phyloP scores from a whole-genome alignment of 2,797 vertebrate genomes.

The Spheniscus humboldti region DNA sequence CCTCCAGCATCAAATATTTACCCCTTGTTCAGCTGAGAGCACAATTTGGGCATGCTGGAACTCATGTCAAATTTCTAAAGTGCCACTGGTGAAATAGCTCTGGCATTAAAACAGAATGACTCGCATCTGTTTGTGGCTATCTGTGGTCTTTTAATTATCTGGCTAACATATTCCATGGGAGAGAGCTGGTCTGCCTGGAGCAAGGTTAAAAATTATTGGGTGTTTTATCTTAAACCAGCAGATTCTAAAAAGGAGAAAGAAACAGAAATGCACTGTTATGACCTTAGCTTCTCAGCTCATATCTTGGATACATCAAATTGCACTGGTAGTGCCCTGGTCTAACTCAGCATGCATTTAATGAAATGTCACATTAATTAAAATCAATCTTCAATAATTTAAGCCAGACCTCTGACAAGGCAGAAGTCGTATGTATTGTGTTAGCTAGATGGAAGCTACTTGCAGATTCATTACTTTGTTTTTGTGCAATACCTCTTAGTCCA shows the following conservation, averaged over 20 bases:
- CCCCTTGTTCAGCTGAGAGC: background rate
- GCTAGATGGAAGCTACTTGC: background rate
- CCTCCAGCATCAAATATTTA: background rate
- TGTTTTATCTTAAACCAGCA: background rate
- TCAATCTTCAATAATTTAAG: background rate
- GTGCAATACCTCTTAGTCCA: background rate
- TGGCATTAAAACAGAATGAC: constrained; percentile 1
- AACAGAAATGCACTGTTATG: background rate
- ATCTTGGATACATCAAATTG: background rate
- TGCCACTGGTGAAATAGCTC: background rate
- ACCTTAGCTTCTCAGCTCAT: background rate
- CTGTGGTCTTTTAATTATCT: constrained; percentile 37
- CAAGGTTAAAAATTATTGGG: constrained; percentile 4
- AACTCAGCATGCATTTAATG: background rate
- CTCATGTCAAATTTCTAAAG: background rate
- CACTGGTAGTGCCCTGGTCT: background rate
- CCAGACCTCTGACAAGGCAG: background rate
- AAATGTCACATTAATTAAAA: background rate
- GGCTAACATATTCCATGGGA: background rate
- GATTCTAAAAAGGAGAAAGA: background rate
- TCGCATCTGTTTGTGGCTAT: constrained; percentile 17
- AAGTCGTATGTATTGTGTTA: background rate
- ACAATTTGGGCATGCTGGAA: background rate
- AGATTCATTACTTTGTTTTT: background rate
- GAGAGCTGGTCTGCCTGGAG: background rate